These are phyloP conservation scores for Proterorhinus semilunaris DNA, from an alignment of 2,113 vertebrate genomes.

Conservation along the genomic window DNA sequence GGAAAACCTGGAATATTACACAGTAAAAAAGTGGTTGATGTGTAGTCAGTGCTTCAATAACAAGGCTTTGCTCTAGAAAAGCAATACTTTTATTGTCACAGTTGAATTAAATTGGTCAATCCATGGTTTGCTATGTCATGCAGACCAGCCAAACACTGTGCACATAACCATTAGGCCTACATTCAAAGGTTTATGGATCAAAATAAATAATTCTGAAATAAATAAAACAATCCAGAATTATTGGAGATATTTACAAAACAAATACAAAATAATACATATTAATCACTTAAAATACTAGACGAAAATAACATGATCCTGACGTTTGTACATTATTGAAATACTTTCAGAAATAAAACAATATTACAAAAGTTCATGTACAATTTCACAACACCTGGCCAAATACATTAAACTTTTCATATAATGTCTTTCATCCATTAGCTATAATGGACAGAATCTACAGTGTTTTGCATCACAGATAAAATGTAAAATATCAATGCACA, in stretches of 20 bases:
- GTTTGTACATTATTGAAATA: neutral
- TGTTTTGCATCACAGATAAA: constrained; percentile 6
- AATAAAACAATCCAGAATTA: constrained; percentile 48
- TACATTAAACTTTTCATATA: neutral
- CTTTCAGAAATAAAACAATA: constrained; percentile 28
- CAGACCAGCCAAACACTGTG: constrained; percentile 59
- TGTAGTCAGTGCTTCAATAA: neutral
- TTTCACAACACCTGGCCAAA: constrained; percentile 5
- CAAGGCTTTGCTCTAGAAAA: constrained; percentile 25
- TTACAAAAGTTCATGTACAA: constrained; percentile 12
- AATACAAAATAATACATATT: constrained; percentile 23
- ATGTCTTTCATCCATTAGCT: neutral
- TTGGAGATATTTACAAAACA: constrained; percentile 36
- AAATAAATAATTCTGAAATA: constrained; percentile 66
- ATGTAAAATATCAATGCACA: constrained; percentile 16
- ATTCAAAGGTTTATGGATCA: constrained; percentile 28
- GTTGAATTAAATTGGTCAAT: constrained; percentile 52
- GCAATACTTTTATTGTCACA: constrained; percentile 62
- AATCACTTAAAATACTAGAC: constrained; percentile 1
- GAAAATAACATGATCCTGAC: constrained; percentile 10
- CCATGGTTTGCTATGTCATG: constrained; percentile 65
- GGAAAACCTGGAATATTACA: no score
- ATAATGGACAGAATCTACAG: neutral
- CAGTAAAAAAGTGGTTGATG: no score
- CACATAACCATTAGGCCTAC: constrained; percentile 19